Conservation (phyloP, 2,113 vertebrate genomes). For the Psophia crepitans region DNA sequence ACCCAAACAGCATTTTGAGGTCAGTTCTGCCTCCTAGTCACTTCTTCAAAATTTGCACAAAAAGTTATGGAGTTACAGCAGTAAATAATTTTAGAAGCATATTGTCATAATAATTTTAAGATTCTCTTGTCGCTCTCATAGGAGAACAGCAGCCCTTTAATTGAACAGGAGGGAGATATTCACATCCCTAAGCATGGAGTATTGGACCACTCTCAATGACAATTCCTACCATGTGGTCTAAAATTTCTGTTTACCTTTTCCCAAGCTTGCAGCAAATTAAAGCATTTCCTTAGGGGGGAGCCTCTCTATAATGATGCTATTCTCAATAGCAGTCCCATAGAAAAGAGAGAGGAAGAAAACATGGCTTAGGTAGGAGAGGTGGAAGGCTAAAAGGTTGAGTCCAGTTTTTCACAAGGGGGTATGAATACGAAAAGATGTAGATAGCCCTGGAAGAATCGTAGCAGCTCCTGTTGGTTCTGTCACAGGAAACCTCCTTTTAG, state of each 20-base stretch:
- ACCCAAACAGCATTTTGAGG: neutral
- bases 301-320: neutral
- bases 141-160: neutral
- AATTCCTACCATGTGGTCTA: neutral
- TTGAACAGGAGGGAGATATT: neutral
- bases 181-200: neutral
- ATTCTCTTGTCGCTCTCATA: neutral
- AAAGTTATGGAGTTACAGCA: neutral
- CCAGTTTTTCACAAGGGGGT: neutral
- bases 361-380: neutral
- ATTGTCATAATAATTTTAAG: neutral
- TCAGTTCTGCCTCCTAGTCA: neutral
- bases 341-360: neutral
- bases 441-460: neutral
- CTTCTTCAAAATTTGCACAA: neutral
- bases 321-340: neutral
- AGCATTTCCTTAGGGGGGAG: neutral
- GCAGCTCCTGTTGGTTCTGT: neutral
- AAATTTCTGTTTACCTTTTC: conserved; percentile 1
- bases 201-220: neutral
- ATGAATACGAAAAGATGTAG: neutral
- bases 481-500: neutral
- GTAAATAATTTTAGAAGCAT: neutral
- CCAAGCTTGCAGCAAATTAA: neutral
- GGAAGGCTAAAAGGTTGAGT: neutral